Evolutionary conservation across 2,797 vertebrate genomes (phyloP), one percentile per base, ranked within the genome.

Genomic region (Sebastes vulpes): DNA sequence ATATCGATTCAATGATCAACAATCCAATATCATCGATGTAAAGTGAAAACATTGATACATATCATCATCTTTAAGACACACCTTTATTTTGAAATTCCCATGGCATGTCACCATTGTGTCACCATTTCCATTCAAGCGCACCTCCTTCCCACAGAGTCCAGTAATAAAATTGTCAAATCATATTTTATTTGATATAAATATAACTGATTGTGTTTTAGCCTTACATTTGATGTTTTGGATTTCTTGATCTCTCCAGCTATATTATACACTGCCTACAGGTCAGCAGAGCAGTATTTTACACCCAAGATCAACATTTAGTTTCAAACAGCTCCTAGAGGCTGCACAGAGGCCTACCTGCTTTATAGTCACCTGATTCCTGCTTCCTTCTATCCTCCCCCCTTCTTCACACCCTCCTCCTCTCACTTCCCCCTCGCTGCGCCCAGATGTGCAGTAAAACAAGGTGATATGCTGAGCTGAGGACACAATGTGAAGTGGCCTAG

Each of bases 391-490:
- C 31, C 23, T 81, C 53, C 26, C 28, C 29, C 57, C 12, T 46
- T 56, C 53, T 69, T 75, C 72, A 74, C 60, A 35, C 29, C 11
- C 67, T 23, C 32, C 31, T 28, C 38, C 25, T 25, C 28, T 53
- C 46, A 25, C 31, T 20, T 50, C 29, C 31, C 52, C 18, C 65
- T 67, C 4, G 14, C 60, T 58, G 64, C 12, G 4, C 82, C 67
- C 65, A 71, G 69, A 83, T 77, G 83, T 81, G 77, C 56, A 75
- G 63, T 87, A 84, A 85, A 81, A 75, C 84, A 69, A 80, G 38
- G 46, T 81, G 85, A 84, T 75, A 72, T 81, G 68, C 11, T 84
- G 77, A 77, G 67, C 60, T 52, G 73, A 54, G 72, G 85, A 50
- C 35, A 69, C 58, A 79, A 73, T 52, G 26, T 68, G 59, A 84